These are phyloP conservation scores for Nomada flava DNA, from an alignment of 2,888 invertebrate species.

Conservation along the genomic window DNA sequence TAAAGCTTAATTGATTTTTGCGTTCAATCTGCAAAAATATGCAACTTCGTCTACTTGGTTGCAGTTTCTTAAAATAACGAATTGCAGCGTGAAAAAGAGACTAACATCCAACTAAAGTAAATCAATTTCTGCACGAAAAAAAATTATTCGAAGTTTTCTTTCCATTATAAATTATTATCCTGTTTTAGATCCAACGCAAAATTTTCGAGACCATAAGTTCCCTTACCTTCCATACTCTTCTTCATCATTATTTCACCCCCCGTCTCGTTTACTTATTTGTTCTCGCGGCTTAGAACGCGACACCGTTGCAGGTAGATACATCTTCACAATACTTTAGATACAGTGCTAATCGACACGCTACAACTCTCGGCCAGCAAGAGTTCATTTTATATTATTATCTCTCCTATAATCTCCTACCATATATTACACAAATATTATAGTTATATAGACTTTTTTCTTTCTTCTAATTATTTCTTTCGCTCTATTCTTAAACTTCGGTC, in stretches of 20 bases:
- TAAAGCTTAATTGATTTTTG: constrained; percentile 21
- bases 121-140: not conserved
- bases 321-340: constrained; percentile 47
- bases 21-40: constrained; percentile 62
- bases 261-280: constrained; percentile 8
- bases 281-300: constrained; percentile 23
- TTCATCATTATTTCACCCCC: not conserved
- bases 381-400: constrained; percentile 39
- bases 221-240: constrained; percentile 11
- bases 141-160: not conserved
- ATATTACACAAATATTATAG: constrained; percentile 8
- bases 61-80: not conserved
- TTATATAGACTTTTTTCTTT: constrained; percentile 1
- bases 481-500: constrained; percentile 23
- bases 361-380: constrained; percentile 80
- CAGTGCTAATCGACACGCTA: constrained; percentile 55
- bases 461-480: not conserved
- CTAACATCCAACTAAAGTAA: no score
- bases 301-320: constrained; percentile 26
- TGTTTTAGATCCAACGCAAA: constrained; percentile 12
- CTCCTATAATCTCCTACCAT: constrained; percentile 17
- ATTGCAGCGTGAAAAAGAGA: no score
- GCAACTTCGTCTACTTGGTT: not conserved
- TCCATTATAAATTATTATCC: constrained; percentile 39
- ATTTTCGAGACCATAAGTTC: constrained; percentile 37